Conservation (phyloP, 2,888 invertebrate species). For the Dynastes maya region DNA sequence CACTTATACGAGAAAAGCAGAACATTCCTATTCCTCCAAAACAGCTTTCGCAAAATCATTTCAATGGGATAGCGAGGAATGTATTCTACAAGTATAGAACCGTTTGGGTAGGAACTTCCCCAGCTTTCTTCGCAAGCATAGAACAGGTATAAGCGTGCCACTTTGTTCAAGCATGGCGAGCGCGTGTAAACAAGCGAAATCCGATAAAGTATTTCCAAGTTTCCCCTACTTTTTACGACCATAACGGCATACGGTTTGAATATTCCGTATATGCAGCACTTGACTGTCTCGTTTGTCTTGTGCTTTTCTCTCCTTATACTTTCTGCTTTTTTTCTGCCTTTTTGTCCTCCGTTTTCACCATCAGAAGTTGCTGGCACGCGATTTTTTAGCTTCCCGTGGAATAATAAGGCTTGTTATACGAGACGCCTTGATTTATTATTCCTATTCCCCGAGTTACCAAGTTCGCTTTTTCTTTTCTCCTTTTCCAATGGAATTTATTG, state of each 20-base stretch:
- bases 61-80: background rate
- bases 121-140: background rate
- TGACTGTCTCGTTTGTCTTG: slow-evolving; percentile 9
- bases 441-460: background rate
- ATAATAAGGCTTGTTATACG: slow-evolving; percentile 3
- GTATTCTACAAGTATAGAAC: background rate
- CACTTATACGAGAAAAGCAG: background rate
- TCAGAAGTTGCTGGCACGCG: background rate
- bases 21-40: background rate
- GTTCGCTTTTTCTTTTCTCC: background rate
- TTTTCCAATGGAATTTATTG: background rate
- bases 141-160: slow-evolving; percentile 22
- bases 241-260: background rate
- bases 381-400: background rate
- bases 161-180: slow-evolving; percentile 8
- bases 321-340: too few species aligned
- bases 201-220: slow-evolving; percentile 35
- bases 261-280: slow-evolving; percentile 9
- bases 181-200: slow-evolving; percentile 40
- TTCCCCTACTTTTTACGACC: background rate
- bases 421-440: slow-evolving; percentile 10
- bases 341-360: background rate
- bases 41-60: background rate
- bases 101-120: background rate
- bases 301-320: background rate